These are phyloP conservation scores for Ophion obscuratus DNA, from an alignment of 2,888 invertebrate species.

Conservation along the genomic window DNA sequence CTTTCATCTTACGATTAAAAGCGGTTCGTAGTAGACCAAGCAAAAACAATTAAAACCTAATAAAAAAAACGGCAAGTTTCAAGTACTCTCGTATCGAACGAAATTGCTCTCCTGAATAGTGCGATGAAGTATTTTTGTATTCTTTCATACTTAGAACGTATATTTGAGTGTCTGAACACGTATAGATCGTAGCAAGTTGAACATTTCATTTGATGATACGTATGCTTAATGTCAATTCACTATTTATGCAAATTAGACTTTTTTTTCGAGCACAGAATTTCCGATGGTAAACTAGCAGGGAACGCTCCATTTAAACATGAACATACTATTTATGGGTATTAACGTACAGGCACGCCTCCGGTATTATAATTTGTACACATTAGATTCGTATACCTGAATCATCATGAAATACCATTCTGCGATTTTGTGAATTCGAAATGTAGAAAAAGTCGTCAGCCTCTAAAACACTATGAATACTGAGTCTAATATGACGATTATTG, in stretches of 20 bases:
- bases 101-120: slow-evolving; percentile 2
- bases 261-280: slow-evolving; percentile 13
- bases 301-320: background rate
- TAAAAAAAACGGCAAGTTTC: slow-evolving; percentile 10
- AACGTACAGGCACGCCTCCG: too few species aligned
- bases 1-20: slow-evolving; percentile 76
- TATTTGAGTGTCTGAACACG: background rate
- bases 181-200: slow-evolving; percentile 2
- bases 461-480: too few species aligned
- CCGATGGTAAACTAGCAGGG: background rate
- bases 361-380: too few species aligned
- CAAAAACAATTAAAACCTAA: slow-evolving; percentile 40
- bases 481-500: too few species aligned
- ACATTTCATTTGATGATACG: background rate
- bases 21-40: slow-evolving; percentile 77
- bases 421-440: too few species aligned
- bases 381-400: too few species aligned
- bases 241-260: background rate
- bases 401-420: too few species aligned
- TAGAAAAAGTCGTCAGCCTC: too few species aligned
- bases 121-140: background rate
- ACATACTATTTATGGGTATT: too few species aligned
- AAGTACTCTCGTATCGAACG: background rate
- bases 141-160: background rate
- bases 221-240: background rate